These are phyloP conservation scores for Drosophila anomalata DNA, from an alignment of 2,888 invertebrate genomes.

Conservation along the genomic window DNA sequence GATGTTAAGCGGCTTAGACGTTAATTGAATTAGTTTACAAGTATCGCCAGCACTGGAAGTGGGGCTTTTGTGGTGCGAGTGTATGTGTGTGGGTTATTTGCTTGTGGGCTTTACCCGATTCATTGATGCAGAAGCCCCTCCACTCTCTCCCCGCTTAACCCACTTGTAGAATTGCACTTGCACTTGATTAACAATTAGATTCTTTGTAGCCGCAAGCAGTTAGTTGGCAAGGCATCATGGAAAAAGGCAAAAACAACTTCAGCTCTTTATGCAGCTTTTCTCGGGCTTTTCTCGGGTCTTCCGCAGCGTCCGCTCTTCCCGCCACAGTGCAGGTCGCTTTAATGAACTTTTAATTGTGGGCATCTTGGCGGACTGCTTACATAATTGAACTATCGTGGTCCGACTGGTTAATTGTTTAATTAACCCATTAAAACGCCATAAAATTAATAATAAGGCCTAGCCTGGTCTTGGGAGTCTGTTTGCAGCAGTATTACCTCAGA, in stretches of 20 bases:
- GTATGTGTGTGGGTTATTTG: conserved; percentile 25
- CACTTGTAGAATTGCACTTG: conserved; percentile 65
- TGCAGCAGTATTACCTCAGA: conserved; percentile 24
- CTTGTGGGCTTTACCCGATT: conserved; percentile 53
- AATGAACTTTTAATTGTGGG: conserved; percentile 77
- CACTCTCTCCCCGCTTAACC: conserved; percentile 21
- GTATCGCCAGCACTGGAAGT: conserved; percentile 44
- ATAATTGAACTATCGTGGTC: conserved; percentile 68
- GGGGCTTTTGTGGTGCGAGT: conserved; percentile 31
- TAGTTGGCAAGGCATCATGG: neutral
- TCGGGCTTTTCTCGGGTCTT: conserved; percentile 15
- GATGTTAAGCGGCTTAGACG: conserved; percentile 75
- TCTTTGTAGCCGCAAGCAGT: conserved; percentile 60
- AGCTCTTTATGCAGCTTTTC: conserved; percentile 39
- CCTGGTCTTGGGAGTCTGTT: conserved; percentile 26
- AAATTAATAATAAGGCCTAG: conserved; percentile 65
- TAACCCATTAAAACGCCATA: conserved; percentile 76
- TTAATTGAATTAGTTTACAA: conserved; percentile 78
- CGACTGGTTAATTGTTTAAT: conserved; percentile 75
- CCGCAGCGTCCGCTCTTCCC: neutral
- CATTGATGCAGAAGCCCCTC: conserved; percentile 55
- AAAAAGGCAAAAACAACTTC: conserved; percentile 56
- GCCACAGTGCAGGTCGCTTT: conserved; percentile 54
- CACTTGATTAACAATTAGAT: conserved; percentile 74
- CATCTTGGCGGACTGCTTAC: conserved; percentile 64